Base-by-base conservation (phyloP, 1,140 invertebrate genomes). In the Elymnias hypermnestra region DNA sequence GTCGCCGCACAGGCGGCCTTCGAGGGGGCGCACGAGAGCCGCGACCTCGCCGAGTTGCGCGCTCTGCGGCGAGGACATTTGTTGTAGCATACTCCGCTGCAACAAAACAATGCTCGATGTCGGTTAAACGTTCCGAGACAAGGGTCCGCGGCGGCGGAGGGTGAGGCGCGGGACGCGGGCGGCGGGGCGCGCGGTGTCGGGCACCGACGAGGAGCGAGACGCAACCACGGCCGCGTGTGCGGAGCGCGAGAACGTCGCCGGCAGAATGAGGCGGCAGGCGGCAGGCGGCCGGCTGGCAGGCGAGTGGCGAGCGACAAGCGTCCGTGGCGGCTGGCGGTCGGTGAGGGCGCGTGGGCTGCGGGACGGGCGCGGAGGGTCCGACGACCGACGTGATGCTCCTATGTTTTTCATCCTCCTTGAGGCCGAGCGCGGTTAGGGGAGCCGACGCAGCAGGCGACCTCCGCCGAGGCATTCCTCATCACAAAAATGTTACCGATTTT, bases 81-180 rank as follows among this genome's bases (percentile, higher is more conserved):
- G 77, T 72, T 79, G 78, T 63, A 82, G 77, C 77, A 81, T 83
- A 72, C 64, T 83, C 76, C 74, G 70, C 77, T 83, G 77, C 63
- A 83, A 84, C 77, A 83, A 73, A 84, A 84, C 70, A 83, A 83
- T 70, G 53, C 57, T 68, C 69, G 67, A 38, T 69, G 70, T 82
- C 67, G 69, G 76, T 83, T 79, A 81, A 72, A 69, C 70, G 72
- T 74, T 53, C 58, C 58, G 71, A 65, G 67, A 67, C 56, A 52
- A 50, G 55, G 53, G 52, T 49, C 28, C 46, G 51, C 38, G 55
- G 61, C 50, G 48, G 44, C 33, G 31, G 50, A 21, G 45, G 60
- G 56, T 50, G 37, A 57, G 43, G 61, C 49, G 46, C 46, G 50
- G 52, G 48, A 57, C 40, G 57, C 37, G 55, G 42, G 26, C 9